Base-by-base conservation (phyloP, 2,113 vertebrate species). In the Lasiurus borealis region DNA sequence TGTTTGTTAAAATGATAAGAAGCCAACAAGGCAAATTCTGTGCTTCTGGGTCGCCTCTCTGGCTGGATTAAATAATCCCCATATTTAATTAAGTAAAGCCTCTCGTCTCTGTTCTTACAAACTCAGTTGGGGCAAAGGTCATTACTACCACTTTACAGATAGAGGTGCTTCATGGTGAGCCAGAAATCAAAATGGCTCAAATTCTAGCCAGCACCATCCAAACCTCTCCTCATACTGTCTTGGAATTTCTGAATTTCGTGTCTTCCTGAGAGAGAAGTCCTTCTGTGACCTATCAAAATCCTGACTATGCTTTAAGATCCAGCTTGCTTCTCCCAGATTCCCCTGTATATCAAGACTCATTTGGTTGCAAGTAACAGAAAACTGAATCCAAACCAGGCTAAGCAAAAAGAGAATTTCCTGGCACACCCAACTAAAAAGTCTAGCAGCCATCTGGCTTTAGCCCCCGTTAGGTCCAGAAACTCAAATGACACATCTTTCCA, bases 11-110 rank as follows among this genome's bases (percentile, higher is more conserved):
- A 91, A 68, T 29, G 48, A 93, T 19, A 88, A 31, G 16, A 27
- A 95, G 66, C 21, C 78, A 75, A 48, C 57, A 93, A 95, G 77
- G 10, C 25, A 72, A 46, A 52, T 64, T 59, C 0, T 21, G 13
- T 96, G 85, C 1, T 78, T 84, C 16, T 78, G 4, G 13, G 85
- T 96, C 88, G 90, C 14, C 34, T 59, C 82, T 87, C 50, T 68
- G 89, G 46, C 76, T 92, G 44, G 8, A 93, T 40, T 95, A 96
- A 93, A 90, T 69, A 88, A 95, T 54, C 25, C 21, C 44, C 15
- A 36, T 54, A 3, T 23, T 46, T 52, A 69, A 80, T 18, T 62
- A 69, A 83, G 36, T 16, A 62, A 75, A 64, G 11, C 31, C 68
- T 89, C 75, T 87, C 75, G 18, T 18, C 21, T 87, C 48, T 69